phyloP scores from a whole-genome alignment of 2,113 vertebrate species.

The Engraulis encrasicolus region DNA sequence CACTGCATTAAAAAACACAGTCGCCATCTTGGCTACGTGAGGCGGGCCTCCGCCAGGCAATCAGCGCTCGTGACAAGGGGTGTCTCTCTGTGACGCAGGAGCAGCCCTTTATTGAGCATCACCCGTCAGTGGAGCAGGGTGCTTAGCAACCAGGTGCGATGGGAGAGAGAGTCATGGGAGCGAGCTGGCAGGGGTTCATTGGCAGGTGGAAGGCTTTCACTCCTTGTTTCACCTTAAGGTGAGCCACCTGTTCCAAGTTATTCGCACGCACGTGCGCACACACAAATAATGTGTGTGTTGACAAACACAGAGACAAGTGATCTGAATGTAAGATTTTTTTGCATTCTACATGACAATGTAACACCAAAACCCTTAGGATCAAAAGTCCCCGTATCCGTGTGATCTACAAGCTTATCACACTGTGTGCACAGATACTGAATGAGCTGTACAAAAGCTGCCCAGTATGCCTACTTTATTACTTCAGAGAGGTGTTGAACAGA shows the following conservation, averaged over 20 bases:
- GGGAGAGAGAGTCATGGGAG: slow-evolving; percentile 35
- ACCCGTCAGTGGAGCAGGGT: slow-evolving; percentile 48
- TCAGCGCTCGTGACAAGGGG: slow-evolving; percentile 39
- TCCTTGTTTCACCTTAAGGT: not conserved
- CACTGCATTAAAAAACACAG: not conserved
- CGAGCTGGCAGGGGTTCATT: slow-evolving; percentile 19
- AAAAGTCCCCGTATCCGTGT: not conserved
- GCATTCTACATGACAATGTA: not conserved
- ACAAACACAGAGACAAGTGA: not conserved
- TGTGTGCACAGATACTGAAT: slow-evolving; percentile 17
- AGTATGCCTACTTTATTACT: not conserved
- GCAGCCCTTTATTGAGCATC: slow-evolving; percentile 40
- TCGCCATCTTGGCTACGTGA: slow-evolving; percentile 27
- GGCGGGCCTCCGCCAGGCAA: slow-evolving; percentile 47
- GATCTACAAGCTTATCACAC: slow-evolving; percentile 19
- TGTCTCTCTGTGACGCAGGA: slow-evolving; percentile 44
- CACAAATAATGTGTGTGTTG: not conserved
- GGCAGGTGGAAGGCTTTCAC: not conserved
- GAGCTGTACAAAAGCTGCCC: slow-evolving; percentile 35
- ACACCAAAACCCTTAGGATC: not conserved
- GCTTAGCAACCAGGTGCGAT: slow-evolving; percentile 67
- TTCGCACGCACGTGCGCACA: not conserved
- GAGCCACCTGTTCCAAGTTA: not conserved
- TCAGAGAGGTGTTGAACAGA: not conserved
- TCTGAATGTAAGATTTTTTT: too few species aligned